These are phyloP conservation scores for Apoderus coryli DNA, from an alignment of 2,888 invertebrate species.

Conservation along the genomic window DNA sequence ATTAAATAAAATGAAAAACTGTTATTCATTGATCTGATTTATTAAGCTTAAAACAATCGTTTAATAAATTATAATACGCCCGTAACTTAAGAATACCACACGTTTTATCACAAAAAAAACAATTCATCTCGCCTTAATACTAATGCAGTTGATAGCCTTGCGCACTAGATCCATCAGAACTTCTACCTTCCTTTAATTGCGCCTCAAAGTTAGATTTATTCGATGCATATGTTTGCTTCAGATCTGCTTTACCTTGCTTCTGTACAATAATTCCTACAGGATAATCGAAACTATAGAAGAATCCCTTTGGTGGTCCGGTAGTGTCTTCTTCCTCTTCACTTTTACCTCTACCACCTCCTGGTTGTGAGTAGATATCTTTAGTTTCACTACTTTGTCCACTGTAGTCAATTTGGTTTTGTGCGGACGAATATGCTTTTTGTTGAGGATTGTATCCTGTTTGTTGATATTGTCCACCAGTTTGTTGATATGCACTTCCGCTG, in stretches of 20 bases:
- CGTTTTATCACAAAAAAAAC: too few relatives aligned
- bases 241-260: conserved; percentile 23
- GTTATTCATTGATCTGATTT: too few relatives aligned
- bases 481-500: conserved; percentile 7
- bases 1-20: too few relatives aligned
- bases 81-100: too few relatives aligned
- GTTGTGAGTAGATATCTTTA: conserved; percentile 14
- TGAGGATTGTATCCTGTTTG: too few relatives aligned
- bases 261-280: conserved; percentile 39
- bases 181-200: conserved; percentile 21
- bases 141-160: too few relatives aligned
- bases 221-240: conserved; percentile 23
- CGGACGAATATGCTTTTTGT: conserved; percentile 5
- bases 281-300: conserved; percentile 58
- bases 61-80: too few relatives aligned
- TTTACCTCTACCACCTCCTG: conserved; percentile 15
- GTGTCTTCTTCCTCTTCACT: conserved; percentile 27
- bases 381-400: conserved; percentile 18
- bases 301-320: conserved; percentile 45
- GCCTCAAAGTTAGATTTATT: conserved; percentile 27
- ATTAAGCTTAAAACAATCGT: too few relatives aligned
- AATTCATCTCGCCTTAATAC: too few relatives aligned
- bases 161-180: conserved; percentile 13
- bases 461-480: conserved; percentile 10
- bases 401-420: conserved; percentile 17